Conservation (phyloP, 1,140 invertebrate species). For the Macrosteles quadrilineatus region DNA sequence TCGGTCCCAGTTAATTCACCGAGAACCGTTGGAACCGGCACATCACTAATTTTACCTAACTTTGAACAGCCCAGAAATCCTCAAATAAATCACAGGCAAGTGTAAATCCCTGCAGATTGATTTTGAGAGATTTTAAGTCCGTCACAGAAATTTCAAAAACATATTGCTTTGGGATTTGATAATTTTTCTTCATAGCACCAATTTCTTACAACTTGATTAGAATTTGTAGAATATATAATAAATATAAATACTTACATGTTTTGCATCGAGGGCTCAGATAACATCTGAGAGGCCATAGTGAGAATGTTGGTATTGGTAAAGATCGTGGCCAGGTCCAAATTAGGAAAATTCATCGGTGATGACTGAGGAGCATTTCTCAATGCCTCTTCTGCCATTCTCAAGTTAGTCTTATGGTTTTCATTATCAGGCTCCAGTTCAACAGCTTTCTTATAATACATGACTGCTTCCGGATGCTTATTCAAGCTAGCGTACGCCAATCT, state of each 20-base stretch:
- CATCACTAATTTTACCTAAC: too few relatives aligned
- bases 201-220: too few relatives aligned
- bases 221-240: too few relatives aligned
- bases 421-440: conserved; percentile 90
- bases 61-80: too few relatives aligned
- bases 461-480: conserved; percentile 64
- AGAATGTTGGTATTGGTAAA: conserved; percentile 74
- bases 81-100: too few relatives aligned
- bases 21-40: too few relatives aligned
- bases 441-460: conserved; percentile 84
- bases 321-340: conserved; percentile 60
- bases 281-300: conserved; percentile 76
- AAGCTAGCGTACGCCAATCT: conserved; percentile 55
- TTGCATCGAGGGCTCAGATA: conserved; percentile 75
- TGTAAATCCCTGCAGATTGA: too few relatives aligned
- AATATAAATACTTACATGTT: conserved; percentile 66
- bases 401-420: conserved; percentile 86
- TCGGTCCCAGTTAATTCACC: too few relatives aligned
- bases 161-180: too few relatives aligned
- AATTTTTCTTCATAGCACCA: too few relatives aligned
- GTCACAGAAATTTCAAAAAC: too few relatives aligned
- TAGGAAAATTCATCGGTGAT: neutral
- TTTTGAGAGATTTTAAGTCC: too few relatives aligned
- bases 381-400: conserved; percentile 61
- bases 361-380: neutral